Evolutionary conservation across 2,113 vertebrate species (phyloP).

Genomic region (Pomatostomus ruficeps): DNA sequence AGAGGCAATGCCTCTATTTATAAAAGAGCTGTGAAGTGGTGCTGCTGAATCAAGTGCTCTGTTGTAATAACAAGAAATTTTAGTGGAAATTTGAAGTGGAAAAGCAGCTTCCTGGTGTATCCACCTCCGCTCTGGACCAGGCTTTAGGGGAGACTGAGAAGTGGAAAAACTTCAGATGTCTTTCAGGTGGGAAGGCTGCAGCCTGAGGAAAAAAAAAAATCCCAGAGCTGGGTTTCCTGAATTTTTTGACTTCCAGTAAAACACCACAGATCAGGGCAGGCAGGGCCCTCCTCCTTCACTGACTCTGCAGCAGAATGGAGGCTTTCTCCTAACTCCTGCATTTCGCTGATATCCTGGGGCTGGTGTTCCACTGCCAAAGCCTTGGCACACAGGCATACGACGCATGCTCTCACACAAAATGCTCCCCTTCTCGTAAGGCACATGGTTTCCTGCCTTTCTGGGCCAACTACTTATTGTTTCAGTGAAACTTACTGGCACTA

Average conservation of each 20-base stretch:
- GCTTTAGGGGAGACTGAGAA: background rate
- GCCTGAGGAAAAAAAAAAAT: background rate
- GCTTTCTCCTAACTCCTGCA: background rate
- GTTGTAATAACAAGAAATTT: background rate
- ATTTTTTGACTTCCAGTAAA: background rate
- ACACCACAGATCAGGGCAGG: background rate
- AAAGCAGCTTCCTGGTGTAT: background rate
- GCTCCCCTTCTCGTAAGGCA: background rate
- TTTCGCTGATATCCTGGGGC: background rate
- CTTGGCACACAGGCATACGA: background rate
- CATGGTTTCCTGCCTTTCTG: conserved; percentile 8
- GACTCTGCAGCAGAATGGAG: background rate
- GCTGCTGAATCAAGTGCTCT: background rate
- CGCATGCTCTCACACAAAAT: background rate
- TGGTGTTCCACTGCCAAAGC: background rate
- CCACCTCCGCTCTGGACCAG: background rate
- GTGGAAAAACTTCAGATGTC: background rate
- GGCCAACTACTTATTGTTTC: background rate
- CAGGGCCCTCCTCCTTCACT: background rate
- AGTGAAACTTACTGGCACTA: background rate
- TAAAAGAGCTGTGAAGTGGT: background rate
- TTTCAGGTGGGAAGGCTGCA: background rate
- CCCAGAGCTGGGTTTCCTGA: background rate
- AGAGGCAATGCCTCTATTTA: background rate
- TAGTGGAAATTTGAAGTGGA: background rate